Evolutionary conservation across 2,113 vertebrate species (phyloP), one percentile per base, ranked within the genome.

Genomic region (Pimephales promelas): DNA sequence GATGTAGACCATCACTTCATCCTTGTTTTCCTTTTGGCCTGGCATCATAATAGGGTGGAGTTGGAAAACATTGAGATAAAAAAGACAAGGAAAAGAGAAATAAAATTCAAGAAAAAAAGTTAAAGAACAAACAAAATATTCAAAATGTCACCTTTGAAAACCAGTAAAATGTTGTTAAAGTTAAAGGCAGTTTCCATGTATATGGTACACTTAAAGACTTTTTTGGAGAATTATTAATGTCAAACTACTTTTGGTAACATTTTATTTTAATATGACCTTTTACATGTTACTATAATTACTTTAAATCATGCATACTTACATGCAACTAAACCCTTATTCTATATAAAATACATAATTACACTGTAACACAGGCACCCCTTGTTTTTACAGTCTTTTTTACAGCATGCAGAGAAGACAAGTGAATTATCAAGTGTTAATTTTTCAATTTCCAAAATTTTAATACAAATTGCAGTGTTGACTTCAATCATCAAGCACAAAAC

Each of bases 21-120:
- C 13, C 45, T 13, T 18, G 24, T 66, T 28, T 64, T 7, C 1
- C 9, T 10, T 20, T 18, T 31, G 26, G 61, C 78, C 78, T 80
- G 78, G 18, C 10, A 14, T 34, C 43, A 80, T 52, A 34, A 66
- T n/a, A 52, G n/a, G 56, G n/a, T 61, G n/a, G 56, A 62, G 74
- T 57, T 59, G 54, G 22, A 77, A n/a, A 57, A 77, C 36, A 62
- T 45, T 45, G 5, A 61, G 13, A 57, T 9, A 13, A 43, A 76
- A 61, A 76, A n/a, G 64, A 34, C 26, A 7, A 11, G 52, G 47
- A 74, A 10, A 20, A 52, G 3, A 3, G 8, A 75, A 28, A 54
- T 18, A 10, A 18, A 52, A 54, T 54, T 10, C 26, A 26, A 49
- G 2, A 28, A 20, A 74, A 18, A 7, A 2, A 34, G 14, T 26